These are phyloP conservation scores for Parapristionchus giblindavisi DNA, from an alignment of 2,888 invertebrate species.

Conservation along the genomic window DNA sequence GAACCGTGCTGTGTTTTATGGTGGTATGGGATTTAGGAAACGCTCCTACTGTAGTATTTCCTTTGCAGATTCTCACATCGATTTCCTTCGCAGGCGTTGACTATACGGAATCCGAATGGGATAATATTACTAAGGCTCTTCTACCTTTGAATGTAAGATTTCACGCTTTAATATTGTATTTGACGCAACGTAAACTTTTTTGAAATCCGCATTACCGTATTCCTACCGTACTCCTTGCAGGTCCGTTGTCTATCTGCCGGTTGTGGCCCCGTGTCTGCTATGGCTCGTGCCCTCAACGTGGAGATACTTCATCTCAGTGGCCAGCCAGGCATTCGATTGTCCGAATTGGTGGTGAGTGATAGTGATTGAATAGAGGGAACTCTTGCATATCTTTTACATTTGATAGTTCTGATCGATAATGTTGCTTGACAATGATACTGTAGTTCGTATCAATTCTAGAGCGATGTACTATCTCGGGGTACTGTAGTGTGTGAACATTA, in stretches of 20 bases:
- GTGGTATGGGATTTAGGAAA: background rate
- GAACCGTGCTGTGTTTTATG: too few relatives aligned
- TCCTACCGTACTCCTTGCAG: too few relatives aligned
- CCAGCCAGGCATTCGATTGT: conserved; percentile 24
- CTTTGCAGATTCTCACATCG: conserved; percentile 23
- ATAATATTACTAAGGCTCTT: background rate
- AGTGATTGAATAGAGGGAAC: background rate
- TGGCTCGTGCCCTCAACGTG: conserved; percentile 21
- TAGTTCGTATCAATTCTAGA: too few relatives aligned
- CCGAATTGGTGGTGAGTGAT: background rate
- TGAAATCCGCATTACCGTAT: background rate
- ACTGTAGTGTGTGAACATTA: too few relatives aligned
- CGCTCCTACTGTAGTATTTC: background rate
- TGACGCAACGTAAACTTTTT: background rate
- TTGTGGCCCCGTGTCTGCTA: conserved; percentile 7
- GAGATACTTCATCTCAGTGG: conserved; percentile 33
- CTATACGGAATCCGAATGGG: conserved; percentile 22
- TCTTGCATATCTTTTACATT: too few relatives aligned
- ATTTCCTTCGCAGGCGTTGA: conserved; percentile 23
- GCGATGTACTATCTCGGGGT: too few relatives aligned
- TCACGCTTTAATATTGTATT: background rate
- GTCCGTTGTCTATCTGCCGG: conserved; percentile 32
- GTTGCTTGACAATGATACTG: too few relatives aligned
- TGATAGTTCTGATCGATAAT: too few relatives aligned
- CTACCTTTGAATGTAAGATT: conserved; percentile 5